Percentiles rank a stretch among this genome's conserved stretches.
Evolutionary conservation across 2,797 vertebrate species (phyloP).

Genomic region (Poecile montanus): DNA sequence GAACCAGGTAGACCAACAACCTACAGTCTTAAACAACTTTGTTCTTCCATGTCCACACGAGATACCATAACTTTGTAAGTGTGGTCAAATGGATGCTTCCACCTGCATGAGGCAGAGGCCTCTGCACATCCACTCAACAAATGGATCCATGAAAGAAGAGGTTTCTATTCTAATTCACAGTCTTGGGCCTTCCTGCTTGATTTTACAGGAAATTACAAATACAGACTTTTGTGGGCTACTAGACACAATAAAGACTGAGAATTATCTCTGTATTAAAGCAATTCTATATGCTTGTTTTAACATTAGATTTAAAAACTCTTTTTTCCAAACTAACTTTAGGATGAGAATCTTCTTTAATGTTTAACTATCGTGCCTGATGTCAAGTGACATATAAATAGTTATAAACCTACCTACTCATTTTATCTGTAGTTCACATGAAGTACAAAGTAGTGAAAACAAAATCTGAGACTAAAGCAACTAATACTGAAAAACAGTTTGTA

Average conservation of each 20-base stretch:
- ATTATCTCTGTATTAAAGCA: not conserved
- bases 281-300: not conserved
- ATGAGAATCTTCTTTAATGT: not conserved
- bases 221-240: not conserved
- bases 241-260: not conserved
- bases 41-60: fast-evolving
- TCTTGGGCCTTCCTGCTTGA: not conserved
- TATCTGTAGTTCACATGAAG: not conserved
- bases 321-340: not conserved
- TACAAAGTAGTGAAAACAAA: not conserved
- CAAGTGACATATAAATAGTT: not conserved
- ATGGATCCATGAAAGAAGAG: not conserved
- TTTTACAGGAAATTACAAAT: not conserved
- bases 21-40: not conserved
- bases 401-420: not conserved
- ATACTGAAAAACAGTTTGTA: not conserved
- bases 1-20: not conserved
- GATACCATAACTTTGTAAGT: not conserved
- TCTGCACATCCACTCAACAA: no score
- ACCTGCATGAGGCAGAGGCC: not conserved
- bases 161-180: no score
- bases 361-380: not conserved
- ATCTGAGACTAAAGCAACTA: not conserved
- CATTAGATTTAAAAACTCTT: not conserved
- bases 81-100: not conserved